Evolutionary conservation across 2,113 vertebrate genomes (phyloP).

Genomic region (Narcine bancroftii): DNA sequence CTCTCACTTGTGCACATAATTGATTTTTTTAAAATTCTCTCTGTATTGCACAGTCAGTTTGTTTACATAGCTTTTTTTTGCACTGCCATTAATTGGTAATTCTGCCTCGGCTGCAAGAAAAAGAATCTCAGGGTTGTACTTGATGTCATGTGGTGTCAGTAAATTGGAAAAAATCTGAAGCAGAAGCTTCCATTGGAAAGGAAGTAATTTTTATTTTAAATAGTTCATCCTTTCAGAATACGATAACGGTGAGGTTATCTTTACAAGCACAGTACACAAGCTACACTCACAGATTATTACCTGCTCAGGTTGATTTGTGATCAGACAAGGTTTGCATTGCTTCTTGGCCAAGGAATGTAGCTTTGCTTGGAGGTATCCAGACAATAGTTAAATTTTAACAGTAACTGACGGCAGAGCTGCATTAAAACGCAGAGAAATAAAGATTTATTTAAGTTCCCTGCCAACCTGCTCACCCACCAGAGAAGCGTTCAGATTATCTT

Average conservation of each 20-base stretch:
- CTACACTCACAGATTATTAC: background rate
- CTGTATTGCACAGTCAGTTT: too few relatives aligned
- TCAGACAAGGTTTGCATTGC: background rate
- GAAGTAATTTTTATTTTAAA: background rate
- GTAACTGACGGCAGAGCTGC: background rate
- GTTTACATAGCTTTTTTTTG: too few relatives aligned
- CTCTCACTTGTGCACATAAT: too few relatives aligned
- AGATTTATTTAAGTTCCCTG: slow-evolving; percentile 5
- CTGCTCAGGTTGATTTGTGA: background rate
- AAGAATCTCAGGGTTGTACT: too few relatives aligned
- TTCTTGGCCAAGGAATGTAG: background rate
- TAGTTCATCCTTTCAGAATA: background rate
- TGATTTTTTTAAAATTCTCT: too few relatives aligned
- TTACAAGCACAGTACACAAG: background rate
- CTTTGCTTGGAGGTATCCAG: slow-evolving; percentile 17
- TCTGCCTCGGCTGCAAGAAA: too few relatives aligned
- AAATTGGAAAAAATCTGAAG: background rate
- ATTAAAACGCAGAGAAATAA: slow-evolving; percentile 21
- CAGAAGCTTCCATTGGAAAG: background rate
- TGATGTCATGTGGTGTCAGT: too few relatives aligned
- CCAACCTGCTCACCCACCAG: background rate
- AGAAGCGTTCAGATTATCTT: background rate
- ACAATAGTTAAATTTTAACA: slow-evolving; percentile 19
- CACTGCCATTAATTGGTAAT: too few relatives aligned
- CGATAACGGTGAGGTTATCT: background rate